Base-by-base conservation (phyloP, 2,888 invertebrate genomes). In the Epirrita christyi region DNA sequence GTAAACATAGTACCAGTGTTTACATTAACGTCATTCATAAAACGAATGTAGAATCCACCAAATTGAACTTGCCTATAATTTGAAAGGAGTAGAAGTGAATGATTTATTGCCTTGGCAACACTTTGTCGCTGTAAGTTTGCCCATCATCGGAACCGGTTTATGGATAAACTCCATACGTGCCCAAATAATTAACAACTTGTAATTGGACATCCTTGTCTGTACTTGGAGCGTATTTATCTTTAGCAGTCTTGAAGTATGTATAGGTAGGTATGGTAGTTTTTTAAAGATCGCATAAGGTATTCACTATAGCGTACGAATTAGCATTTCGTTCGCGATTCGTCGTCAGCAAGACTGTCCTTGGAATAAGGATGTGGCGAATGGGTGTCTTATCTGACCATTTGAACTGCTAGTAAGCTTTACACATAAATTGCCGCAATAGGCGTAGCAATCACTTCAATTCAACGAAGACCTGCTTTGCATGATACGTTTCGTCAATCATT, bases 301-400 rank as follows among this genome's bases (percentile, higher is more conserved):
- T 89, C 90, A 85, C 76, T 73, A 80, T 81, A 81, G 83, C 80
- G 67, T 76, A 76, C 78, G 79, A 83, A 89, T 88, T 89, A 88
- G 83, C 89, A 90, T 90, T 88, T 85, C 73, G 81, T 80, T 79
- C 82, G 80, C 81, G 80, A 83, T 80, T 79, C 78, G 78, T 71
- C 74, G 75, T 64, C 75, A 66, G 71, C 63, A 68, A 71, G 76
- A 64, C 70, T 80, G 90, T 86, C 91, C 90, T 90, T 91, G 89
- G 84, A 84, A 88, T 88, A 85, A 88, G 89, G 89, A 90, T 89
- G 85, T 87, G 68, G 76, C 78, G 76, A 85, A 81, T 79, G 73
- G 75, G 70, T 70, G 80, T 76, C 75, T 83, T 83, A 84, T 81
- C 78, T 78, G 77, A 66, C 75, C 75, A 73, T 78, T 81, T 80